These are phyloP conservation scores for Arion vulgaris DNA, from an alignment of 1,140 invertebrate species.

Conservation along the genomic window DNA sequence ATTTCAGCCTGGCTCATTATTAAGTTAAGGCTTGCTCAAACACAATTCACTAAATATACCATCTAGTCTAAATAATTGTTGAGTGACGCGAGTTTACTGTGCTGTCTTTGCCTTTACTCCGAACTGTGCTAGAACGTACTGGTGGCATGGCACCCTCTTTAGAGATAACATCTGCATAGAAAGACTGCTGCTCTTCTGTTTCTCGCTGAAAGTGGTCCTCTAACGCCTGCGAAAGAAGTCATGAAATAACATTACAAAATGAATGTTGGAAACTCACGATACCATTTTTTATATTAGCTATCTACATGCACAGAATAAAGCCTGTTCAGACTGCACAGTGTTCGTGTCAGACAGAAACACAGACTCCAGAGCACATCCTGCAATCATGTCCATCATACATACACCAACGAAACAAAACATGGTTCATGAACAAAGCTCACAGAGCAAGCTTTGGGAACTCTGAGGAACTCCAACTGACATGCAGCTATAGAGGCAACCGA, in stretches of 20 bases:
- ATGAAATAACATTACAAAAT: neutral
- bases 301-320: too few species aligned
- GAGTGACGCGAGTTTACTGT: constrained; percentile 56
- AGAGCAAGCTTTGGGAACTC: too few species aligned
- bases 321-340: too few species aligned
- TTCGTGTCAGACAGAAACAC: too few species aligned
- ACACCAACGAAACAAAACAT: too few species aligned
- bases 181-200: constrained; percentile 86
- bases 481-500: too few species aligned
- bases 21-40: neutral
- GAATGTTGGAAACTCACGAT: too few species aligned
- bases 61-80: constrained; percentile 52
- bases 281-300: too few species aligned
- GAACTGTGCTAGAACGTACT: constrained; percentile 34
- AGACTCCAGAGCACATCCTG: too few species aligned
- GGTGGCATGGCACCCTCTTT: constrained; percentile 48
- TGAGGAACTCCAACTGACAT: too few species aligned
- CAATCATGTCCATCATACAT: too few species aligned
- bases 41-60: neutral
- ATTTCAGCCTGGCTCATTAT: neutral
- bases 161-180: constrained; percentile 75
- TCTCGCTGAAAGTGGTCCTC: constrained; percentile 89
- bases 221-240: constrained; percentile 81
- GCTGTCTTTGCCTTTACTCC: constrained; percentile 49
- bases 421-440: too few species aligned